Evolutionary conservation across 2,888 invertebrate species (phyloP).

Genomic region (Caradrina clavipalpis): DNA sequence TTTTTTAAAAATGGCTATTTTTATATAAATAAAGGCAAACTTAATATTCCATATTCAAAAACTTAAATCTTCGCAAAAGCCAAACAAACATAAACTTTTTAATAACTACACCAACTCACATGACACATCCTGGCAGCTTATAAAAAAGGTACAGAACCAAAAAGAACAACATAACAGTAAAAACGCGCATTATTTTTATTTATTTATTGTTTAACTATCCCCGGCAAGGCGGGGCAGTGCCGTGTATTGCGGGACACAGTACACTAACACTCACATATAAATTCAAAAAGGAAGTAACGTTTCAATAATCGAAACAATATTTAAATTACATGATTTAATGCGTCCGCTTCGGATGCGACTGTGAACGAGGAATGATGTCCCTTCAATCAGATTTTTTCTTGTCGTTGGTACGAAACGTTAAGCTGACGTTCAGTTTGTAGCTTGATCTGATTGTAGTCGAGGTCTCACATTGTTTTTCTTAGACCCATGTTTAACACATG

Average conservation of each 20-base stretch:
- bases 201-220: constrained; percentile 88
- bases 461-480: too few relatives aligned
- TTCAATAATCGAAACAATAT: constrained; percentile 84
- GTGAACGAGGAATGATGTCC: neutral
- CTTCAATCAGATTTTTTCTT: too few relatives aligned
- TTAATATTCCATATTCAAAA: neutral
- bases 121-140: constrained; percentile 78
- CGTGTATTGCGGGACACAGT: constrained; percentile 83
- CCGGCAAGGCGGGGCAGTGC: constrained; percentile 78
- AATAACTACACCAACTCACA: constrained; percentile 74
- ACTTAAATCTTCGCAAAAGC: constrained; percentile 17
- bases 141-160: constrained; percentile 47
- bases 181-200: constrained; percentile 74
- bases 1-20: neutral
- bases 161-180: constrained; percentile 57
- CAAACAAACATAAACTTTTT: constrained; percentile 4
- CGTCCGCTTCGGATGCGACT: constrained; percentile 37
- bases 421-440: too few relatives aligned
- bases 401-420: too few relatives aligned
- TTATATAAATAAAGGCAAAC: neutral
- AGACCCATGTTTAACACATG: too few relatives aligned
- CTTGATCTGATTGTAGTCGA: too few relatives aligned
- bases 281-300: constrained; percentile 88
- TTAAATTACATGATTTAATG: constrained; percentile 65
- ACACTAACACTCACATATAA: constrained; percentile 86